These are phyloP conservation scores for Malaclemys terrapin DNA, from an alignment of 2,113 vertebrate genomes.

Conservation along the genomic window DNA sequence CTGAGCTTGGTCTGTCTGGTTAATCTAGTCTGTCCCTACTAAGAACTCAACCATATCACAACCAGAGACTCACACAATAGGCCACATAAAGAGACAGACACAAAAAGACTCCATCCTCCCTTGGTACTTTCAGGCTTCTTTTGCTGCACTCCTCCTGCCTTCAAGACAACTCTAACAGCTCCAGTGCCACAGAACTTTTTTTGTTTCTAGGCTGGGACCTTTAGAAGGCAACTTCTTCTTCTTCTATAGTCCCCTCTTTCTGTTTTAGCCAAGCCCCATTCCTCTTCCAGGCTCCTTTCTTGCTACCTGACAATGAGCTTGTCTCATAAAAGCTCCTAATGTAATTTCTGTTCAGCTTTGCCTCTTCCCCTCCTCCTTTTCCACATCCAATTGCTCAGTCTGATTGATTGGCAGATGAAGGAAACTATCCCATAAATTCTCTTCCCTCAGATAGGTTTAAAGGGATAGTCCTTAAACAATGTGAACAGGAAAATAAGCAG, in stretches of 20 bases:
- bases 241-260: background rate
- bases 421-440: background rate
- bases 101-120: background rate
- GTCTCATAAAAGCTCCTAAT: background rate
- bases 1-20: background rate
- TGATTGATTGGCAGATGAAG: background rate
- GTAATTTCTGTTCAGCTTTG: background rate
- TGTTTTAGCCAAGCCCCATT: background rate
- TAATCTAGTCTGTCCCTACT: background rate
- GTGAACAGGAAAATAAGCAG: background rate
- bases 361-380: background rate
- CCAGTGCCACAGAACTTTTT: background rate
- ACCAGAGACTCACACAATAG: background rate
- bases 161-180: background rate
- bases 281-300: background rate
- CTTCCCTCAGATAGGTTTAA: background rate
- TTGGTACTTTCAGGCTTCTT: background rate
- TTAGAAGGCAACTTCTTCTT: background rate
- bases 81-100: background rate
- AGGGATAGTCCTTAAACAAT: background rate
- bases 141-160: accelerated
- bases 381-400: background rate
- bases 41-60: background rate
- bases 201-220: background rate
- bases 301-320: background rate